Conservation (phyloP, 2,797 vertebrate genomes). For the Acanthis flammea region DNA sequence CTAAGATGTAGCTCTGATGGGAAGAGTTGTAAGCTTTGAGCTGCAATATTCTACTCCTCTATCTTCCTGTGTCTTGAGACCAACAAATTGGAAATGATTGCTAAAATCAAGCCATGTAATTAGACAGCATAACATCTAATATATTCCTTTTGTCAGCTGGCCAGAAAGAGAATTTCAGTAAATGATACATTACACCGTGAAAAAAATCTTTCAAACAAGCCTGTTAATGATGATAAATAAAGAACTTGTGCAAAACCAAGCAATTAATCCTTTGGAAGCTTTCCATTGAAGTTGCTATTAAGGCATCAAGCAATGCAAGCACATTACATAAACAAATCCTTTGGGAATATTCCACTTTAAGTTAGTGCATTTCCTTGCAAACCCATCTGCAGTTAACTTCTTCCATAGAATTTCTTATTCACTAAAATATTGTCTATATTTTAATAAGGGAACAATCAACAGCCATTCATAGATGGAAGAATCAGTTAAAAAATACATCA, state of each 20-base stretch:
- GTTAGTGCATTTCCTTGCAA: background rate
- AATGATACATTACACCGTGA: constrained; percentile 59
- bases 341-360: constrained; percentile 5
- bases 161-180: constrained; percentile 66
- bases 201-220: constrained; percentile 36
- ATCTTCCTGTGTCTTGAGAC: constrained; percentile 21
- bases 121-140: constrained; percentile 60
- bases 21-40: background rate
- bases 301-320: constrained; percentile 48
- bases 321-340: constrained; percentile 40
- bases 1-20: background rate
- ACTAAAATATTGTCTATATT: constrained; percentile 4
- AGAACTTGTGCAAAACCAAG: constrained; percentile 54
- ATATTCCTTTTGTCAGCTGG: constrained; percentile 55
- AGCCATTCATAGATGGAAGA: background rate
- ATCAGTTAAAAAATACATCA: background rate
- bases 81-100: constrained; percentile 67
- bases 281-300: constrained; percentile 59
- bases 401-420: background rate
- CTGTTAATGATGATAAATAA: constrained; percentile 71
- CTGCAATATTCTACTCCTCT: background rate
- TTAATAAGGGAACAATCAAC: background rate
- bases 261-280: constrained; percentile 67
- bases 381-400: background rate
- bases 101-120: constrained; percentile 63